phyloP scores from a whole-genome alignment of 2,797 vertebrate genomes.

The Coendou prehensilis region DNA sequence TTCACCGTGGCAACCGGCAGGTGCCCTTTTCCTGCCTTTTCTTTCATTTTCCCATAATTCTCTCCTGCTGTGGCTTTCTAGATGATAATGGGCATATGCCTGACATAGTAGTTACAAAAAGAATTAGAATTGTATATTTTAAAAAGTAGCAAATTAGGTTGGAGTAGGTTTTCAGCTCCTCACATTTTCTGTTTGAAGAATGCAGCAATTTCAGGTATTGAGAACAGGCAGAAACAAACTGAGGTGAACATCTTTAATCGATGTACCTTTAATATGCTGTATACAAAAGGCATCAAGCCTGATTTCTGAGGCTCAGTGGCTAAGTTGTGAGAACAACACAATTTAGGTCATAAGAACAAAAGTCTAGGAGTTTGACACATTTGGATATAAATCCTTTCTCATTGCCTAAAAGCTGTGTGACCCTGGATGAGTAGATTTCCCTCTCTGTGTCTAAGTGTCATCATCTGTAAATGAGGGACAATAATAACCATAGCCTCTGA shows the following conservation, averaged over 20 bases:
- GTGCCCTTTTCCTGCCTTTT: slow-evolving; percentile 73
- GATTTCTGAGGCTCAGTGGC: neutral
- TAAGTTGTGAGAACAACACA: neutral
- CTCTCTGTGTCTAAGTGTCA: slow-evolving; percentile 13
- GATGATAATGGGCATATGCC: slow-evolving; percentile 70
- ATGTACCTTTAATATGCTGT: neutral
- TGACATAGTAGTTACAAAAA: slow-evolving; percentile 73
- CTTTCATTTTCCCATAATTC: slow-evolving; percentile 77
- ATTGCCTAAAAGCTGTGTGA: neutral
- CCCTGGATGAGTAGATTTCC: neutral
- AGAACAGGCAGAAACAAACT: neutral
- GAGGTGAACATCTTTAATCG: neutral
- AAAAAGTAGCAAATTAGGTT: neutral
- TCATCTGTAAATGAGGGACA: neutral
- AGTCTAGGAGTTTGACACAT: neutral
- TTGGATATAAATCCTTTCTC: neutral
- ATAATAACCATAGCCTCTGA: neutral
- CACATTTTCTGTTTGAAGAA: neutral
- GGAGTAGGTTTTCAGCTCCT: neutral
- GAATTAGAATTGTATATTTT: neutral
- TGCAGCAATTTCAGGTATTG: neutral
- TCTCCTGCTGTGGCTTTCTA: slow-evolving; percentile 69
- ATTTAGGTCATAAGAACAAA: neutral
- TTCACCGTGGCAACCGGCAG: slow-evolving; percentile 75
- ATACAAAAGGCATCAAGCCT: neutral